Conservation (phyloP, 2,888 invertebrate genomes). For the Pachycephus smyrnensis region DNA sequence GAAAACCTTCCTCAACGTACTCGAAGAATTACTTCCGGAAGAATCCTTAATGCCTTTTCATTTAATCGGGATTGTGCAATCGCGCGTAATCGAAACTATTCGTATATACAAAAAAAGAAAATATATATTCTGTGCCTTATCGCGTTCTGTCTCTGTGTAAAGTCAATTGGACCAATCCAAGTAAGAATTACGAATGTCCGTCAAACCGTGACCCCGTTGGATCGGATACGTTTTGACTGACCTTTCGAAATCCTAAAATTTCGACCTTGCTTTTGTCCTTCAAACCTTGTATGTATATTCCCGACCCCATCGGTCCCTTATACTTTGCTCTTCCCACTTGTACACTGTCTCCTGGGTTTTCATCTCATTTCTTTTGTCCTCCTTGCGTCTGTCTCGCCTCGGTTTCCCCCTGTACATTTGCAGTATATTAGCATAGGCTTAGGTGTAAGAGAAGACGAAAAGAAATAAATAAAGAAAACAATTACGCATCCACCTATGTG, state of each 20-base stretch:
- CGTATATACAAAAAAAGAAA: not conserved
- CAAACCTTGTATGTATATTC: not conserved
- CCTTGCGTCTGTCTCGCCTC: too few species aligned
- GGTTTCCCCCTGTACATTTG: not conserved
- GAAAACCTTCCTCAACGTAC: not conserved
- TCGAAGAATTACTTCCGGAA: not conserved
- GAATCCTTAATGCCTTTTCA: slow-evolving; percentile 24
- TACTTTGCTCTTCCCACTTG: not conserved
- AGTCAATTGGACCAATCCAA: not conserved
- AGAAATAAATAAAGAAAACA: not conserved
- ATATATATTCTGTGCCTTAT: slow-evolving; percentile 40
- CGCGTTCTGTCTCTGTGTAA: slow-evolving; percentile 17
- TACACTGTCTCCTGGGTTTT: not conserved
- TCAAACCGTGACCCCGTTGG: not conserved
- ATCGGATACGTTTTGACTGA: not conserved
- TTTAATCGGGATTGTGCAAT: slow-evolving; percentile 41
- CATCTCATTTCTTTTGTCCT: too few species aligned
- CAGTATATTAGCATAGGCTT: not conserved
- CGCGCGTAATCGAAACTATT: not conserved
- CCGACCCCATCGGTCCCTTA: not conserved
- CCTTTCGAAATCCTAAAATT: not conserved
- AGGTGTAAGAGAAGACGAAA: not conserved
- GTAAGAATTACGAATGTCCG: not conserved
- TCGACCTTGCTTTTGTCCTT: not conserved
- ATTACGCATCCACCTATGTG: not conserved